phyloP scores from a whole-genome alignment of 2,888 invertebrate species.

The Ditylenchus weischeri region DNA sequence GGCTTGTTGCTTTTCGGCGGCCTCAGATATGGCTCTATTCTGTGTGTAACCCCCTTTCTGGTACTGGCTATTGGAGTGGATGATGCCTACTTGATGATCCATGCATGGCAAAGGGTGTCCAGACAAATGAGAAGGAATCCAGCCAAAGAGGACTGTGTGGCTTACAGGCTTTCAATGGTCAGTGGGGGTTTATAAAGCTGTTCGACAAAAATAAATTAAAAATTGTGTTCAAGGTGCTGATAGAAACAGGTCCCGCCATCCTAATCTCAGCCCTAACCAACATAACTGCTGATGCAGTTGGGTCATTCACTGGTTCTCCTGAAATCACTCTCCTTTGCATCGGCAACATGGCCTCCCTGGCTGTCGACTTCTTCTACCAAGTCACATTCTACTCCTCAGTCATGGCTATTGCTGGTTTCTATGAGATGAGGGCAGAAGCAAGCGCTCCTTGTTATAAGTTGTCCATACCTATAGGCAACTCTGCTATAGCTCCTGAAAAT shows the following conservation, averaged over 20 bases:
- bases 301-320: constrained; percentile 51
- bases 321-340: constrained; percentile 53
- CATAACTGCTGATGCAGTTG: constrained; percentile 52
- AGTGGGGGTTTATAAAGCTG: constrained; percentile 5
- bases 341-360: constrained; percentile 50
- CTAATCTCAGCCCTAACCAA: constrained; percentile 54
- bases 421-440: constrained; percentile 46
- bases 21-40: constrained; percentile 50
- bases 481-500: not conserved
- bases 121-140: constrained; percentile 32
- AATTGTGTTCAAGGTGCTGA: constrained; percentile 35
- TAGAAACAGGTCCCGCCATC: constrained; percentile 54
- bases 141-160: constrained; percentile 38
- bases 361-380: constrained; percentile 50
- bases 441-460: constrained; percentile 30
- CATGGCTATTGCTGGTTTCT: constrained; percentile 48
- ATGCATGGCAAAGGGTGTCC: constrained; percentile 50
- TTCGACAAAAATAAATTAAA: too few species aligned
- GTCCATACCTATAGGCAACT: constrained; percentile 20
- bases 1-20: constrained; percentile 49
- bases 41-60: constrained; percentile 51
- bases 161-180: constrained; percentile 39
- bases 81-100: constrained; percentile 56
- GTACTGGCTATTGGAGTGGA: constrained; percentile 48
- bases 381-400: constrained; percentile 36